Conservation (phyloP, 1,140 invertebrate species). For the Ceratosolen solmsi region DNA sequence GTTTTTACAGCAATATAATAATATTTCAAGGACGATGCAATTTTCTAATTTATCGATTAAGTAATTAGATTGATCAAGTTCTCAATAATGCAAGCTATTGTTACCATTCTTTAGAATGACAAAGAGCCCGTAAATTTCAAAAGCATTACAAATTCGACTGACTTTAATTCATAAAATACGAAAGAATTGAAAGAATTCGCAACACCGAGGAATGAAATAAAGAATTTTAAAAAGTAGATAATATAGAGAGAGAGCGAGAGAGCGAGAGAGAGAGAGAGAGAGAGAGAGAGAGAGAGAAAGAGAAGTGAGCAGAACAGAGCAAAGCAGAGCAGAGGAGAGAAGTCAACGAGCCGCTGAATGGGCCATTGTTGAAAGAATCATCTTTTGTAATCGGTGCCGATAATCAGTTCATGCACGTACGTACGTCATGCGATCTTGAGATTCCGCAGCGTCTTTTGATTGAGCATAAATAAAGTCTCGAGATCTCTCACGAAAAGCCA, state of each 20-base stretch:
- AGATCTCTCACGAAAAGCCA: neutral
- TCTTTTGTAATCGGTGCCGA: constrained; percentile 16
- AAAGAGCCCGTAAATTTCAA: neutral
- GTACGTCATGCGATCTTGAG: neutral
- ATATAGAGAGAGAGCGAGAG: neutral
- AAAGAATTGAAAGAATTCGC: neutral
- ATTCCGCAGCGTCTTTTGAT: neutral
- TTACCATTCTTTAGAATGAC: neutral
- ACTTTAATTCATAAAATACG: neutral
- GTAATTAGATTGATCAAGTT: neutral
- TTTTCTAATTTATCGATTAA: too few relatives aligned
- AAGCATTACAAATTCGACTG: neutral
- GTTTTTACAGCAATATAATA: too few relatives aligned
- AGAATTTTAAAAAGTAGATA: too few relatives aligned
- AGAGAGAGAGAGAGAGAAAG: neutral
- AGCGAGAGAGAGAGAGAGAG: neutral
- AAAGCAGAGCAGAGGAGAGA: neutral
- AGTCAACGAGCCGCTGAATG: neutral
- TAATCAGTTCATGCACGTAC: constrained; percentile 17
- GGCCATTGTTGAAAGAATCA: constrained; percentile 9
- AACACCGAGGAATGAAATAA: too few relatives aligned
- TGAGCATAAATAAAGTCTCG: constrained; percentile 3
- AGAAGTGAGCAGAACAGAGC: neutral
- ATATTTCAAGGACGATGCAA: too few relatives aligned
- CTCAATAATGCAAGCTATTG: neutral